Base-by-base conservation (phyloP, 2,113 vertebrate species). In the Psittacula cyanocephala region DNA sequence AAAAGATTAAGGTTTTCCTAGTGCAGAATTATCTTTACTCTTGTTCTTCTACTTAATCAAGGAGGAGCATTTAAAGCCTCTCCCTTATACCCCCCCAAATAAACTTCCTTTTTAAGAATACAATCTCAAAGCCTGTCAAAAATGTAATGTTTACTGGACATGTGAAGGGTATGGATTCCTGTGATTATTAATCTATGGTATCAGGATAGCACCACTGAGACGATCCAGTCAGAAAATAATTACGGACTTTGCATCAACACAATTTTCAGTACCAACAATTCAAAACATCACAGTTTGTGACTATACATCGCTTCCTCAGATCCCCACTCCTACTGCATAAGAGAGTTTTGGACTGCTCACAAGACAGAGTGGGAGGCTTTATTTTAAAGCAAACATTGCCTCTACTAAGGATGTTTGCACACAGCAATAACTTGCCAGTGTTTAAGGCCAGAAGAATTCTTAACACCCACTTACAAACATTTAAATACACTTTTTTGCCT, bases 391-490 rank as follows among this genome's bases (percentile, higher is more conserved):
- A 95, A 95, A 83, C 60, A 14, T 85, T 91, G 88, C 90, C 93
- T 85, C 55, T 25, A 70, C 52, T 79, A 92, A 59, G 74, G 60
- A 65, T 55, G 67, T 71, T 52, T 92, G 85, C 83, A 89, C 68
- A 89, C 77, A 96, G 82, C n/a, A 91, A 41, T 27, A 60, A 27
- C 71, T 74, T 68, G 86, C 74, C 53, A 59, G 81, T 16, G 63
- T 72, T 86, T 92, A 75, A 75, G 37, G 78, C 22, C 67, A 91
- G 23, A 65, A 91, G 53, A 33, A 60, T 96, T 91, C 86, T 71
- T 69, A 79, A 95, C 89, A 94, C 83, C 95, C 90, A 90, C 93
- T 94, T 96, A 87, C 0, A 92, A 83, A 80, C 81, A 91, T 86
- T 89, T 72, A 86, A 93, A 86, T 94, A 29, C 2, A 47, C 24